Base-by-base conservation (phyloP, 2,888 invertebrate genomes). In the Theretra japonica region DNA sequence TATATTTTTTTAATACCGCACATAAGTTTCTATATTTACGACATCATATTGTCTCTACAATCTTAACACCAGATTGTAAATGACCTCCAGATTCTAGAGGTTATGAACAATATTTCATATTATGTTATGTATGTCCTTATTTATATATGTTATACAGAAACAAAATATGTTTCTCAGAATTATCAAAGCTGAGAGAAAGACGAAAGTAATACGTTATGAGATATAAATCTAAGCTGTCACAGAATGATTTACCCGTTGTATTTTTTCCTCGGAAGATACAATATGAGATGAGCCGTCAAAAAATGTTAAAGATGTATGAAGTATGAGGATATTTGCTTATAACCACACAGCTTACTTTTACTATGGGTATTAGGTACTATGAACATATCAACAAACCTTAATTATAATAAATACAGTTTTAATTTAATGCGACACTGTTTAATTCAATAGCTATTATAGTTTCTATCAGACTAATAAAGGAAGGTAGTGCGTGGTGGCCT, bases 271-370 rank as follows among this genome's bases (percentile, higher is more conserved):
- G 5, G n/a, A 53, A 53, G 53, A 53, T 53, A 53, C 53, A 6
- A 53, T n/a, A 53, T 53, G 53, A 53, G n/a, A 53, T 53, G 53
- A 53, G 15, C 53, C 53, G n/a, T 53, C 53, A 53, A 53, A 53
- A 53, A 4, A 53, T n/a, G n/a, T 53, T n/a, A 19, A 53, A 50
- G 17, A 50, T 50, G 4, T 50, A 50, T 19, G 19, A 17, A n/a
- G 53, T n/a, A 7, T 53, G 3, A 41, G 15, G 41, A 15, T 41
- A 3, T 41, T 41, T 41, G 41, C 11, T 15, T 15, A 41, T 2
- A 15, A 15, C 15, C 3, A 41, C 15, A 11, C 15, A 41, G 11
- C 5, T 28, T 28, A 28, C 28, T 28, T n/a, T n/a, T n/a, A n/a
- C n/a, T n/a, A n/a, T n/a, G n/a, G n/a, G n/a, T n/a, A n/a, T n/a